Conservation (phyloP, 2,888 invertebrate genomes). For the Trimorus sp. region DNA sequence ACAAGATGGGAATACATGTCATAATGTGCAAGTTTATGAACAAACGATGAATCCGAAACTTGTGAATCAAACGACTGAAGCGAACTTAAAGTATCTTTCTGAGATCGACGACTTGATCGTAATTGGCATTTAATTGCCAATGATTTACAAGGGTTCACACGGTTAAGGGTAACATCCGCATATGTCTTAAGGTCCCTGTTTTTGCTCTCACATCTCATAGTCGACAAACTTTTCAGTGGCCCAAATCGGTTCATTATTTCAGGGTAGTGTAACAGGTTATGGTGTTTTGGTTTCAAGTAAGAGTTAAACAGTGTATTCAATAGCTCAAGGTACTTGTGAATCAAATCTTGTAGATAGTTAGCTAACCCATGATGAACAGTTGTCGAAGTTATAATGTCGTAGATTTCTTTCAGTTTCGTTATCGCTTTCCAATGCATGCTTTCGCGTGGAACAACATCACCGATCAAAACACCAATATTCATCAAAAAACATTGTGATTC, state of each 20-base stretch:
- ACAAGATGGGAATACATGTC: too few species aligned
- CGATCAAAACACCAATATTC: too few species aligned
- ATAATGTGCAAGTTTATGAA: too few species aligned
- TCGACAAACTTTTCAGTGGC: conserved; percentile 50
- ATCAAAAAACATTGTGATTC: too few species aligned
- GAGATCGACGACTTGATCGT: conserved; percentile 18
- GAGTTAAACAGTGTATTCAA: conserved; percentile 43
- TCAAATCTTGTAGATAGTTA: conserved; percentile 40
- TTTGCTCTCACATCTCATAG: conserved; percentile 66
- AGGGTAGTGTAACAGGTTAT: conserved; percentile 63
- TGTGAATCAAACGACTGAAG: neutral
- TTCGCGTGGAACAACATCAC: too few species aligned
- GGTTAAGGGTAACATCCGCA: conserved; percentile 37
- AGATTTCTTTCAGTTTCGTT: too few species aligned
- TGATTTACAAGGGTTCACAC: conserved; percentile 61
- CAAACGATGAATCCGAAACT: too few species aligned
- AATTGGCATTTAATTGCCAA: conserved; percentile 58
- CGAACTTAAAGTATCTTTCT: conserved; percentile 12
- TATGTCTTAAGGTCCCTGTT: conserved; percentile 56
- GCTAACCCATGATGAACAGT: conserved; percentile 31
- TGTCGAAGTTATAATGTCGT: too few species aligned
- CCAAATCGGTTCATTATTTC: conserved; percentile 49
- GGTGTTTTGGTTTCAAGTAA: conserved; percentile 66
- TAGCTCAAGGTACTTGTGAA: conserved; percentile 56
- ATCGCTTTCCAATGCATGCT: too few species aligned